These are phyloP conservation scores for Thecophora atra DNA, from an alignment of 2,888 invertebrate genomes.

Conservation along the genomic window DNA sequence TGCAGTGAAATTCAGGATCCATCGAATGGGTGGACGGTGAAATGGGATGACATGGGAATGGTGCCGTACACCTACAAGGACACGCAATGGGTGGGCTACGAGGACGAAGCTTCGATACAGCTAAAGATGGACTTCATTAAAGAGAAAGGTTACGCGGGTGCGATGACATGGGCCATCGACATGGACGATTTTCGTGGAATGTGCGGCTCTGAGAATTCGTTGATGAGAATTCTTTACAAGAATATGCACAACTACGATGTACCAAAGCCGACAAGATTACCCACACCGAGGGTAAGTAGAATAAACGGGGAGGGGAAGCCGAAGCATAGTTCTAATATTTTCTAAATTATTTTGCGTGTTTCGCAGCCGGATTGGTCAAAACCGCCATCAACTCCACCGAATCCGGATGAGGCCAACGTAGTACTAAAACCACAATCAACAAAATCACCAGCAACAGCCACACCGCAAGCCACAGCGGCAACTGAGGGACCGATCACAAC, in stretches of 20 bases:
- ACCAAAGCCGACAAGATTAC: slow-evolving; percentile 73
- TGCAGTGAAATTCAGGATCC: slow-evolving; percentile 78
- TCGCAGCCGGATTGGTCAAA: slow-evolving; percentile 82
- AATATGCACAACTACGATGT: slow-evolving; percentile 78
- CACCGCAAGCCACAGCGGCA: slow-evolving; percentile 52
- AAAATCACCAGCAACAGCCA: slow-evolving; percentile 47
- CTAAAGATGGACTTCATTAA: slow-evolving; percentile 92
- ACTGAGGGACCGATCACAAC: slow-evolving; percentile 33
- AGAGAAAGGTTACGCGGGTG: slow-evolving; percentile 82
- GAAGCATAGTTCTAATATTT: slow-evolving; percentile 20
- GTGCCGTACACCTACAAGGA: slow-evolving; percentile 88
- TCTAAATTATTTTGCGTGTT: slow-evolving; percentile 29
- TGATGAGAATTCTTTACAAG: slow-evolving; percentile 77
- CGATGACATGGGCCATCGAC: slow-evolving; percentile 89
- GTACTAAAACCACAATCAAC: slow-evolving; percentile 59
- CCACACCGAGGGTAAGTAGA: slow-evolving; percentile 74
- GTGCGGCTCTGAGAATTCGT: slow-evolving; percentile 80
- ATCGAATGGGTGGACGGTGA: slow-evolving; percentile 80
- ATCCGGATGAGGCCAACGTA: slow-evolving; percentile 67
- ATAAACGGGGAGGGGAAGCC: not conserved
- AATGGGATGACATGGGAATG: slow-evolving; percentile 84
- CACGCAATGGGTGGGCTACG: slow-evolving; percentile 92
- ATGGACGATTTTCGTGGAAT: slow-evolving; percentile 90
- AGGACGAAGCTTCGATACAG: slow-evolving; percentile 74
- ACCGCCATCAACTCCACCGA: slow-evolving; percentile 76